A percentile compares a stretch with the other conserved stretches of the same genome.
Conservation (phyloP, 2,113 vertebrate genomes). For the Mirounga angustirostris region DNA sequence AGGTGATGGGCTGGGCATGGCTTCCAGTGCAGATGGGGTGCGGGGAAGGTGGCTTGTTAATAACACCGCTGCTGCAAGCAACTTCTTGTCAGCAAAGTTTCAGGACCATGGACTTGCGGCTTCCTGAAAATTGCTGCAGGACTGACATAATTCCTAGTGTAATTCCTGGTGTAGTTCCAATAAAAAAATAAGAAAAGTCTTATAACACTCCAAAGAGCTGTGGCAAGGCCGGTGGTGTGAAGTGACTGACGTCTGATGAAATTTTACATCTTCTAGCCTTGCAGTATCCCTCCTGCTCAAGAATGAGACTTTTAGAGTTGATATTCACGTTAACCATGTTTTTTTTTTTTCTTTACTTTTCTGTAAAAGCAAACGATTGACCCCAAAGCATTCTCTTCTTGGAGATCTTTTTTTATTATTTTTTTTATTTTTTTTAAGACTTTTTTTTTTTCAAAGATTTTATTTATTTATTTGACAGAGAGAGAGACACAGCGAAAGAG, state of each 20-base stretch:
- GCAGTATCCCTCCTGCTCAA: background rate
- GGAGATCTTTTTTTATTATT: background rate
- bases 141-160: slow-evolving; percentile 81
- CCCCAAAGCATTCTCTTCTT: background rate
- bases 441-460: no score
- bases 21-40: slow-evolving; percentile 80
- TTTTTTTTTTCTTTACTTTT: slow-evolving; percentile 17
- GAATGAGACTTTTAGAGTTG: slow-evolving; percentile 49
- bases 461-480: no score
- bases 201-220: slow-evolving; percentile 60
- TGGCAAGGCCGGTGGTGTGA: slow-evolving; percentile 47
- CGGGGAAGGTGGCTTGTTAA: slow-evolving; percentile 81
- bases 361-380: background rate
- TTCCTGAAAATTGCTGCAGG: slow-evolving; percentile 86
- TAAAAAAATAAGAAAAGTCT: slow-evolving; percentile 77
- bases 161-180: slow-evolving; percentile 79
- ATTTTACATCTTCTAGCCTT: slow-evolving; percentile 64
- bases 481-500: no score
- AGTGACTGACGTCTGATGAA: slow-evolving; percentile 62
- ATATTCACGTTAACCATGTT: background rate
- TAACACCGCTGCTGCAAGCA: slow-evolving; percentile 85
- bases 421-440: no score
- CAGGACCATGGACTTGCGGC: slow-evolving; percentile 83
- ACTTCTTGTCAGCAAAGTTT: slow-evolving; percentile 86
- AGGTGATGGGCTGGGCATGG: slow-evolving; percentile 78